A percentile compares a stretch with the other conserved stretches of the same genome.
phyloP scores from a whole-genome alignment of 1,140 invertebrate genomes.

The Drosophila eugracilis region DNA sequence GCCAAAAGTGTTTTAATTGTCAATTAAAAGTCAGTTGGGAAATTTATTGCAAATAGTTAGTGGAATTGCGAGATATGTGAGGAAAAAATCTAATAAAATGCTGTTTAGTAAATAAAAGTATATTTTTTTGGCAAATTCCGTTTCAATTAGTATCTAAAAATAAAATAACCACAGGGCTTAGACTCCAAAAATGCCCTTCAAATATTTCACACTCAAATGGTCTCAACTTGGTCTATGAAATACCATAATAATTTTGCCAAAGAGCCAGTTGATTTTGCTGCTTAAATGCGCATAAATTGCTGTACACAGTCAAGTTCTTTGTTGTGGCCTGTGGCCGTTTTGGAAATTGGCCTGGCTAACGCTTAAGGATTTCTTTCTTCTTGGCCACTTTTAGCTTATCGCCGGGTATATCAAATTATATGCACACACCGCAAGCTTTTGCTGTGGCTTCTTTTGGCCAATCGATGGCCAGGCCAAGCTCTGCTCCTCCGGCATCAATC shows the following conservation, averaged over 20 bases:
- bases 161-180: slow-evolving; percentile 4
- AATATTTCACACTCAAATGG: slow-evolving; percentile 32
- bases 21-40: slow-evolving; percentile 21
- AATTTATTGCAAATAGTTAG: slow-evolving; percentile 4
- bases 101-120: too few relatives aligned
- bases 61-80: not conserved
- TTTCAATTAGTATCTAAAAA: not conserved
- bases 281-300: slow-evolving; percentile 42
- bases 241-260: slow-evolving; percentile 32
- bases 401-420: slow-evolving; percentile 66
- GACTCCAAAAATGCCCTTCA: slow-evolving; percentile 1
- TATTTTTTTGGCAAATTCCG: too few relatives aligned
- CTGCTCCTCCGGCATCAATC: slow-evolving; percentile 32
- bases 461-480: slow-evolving; percentile 28
- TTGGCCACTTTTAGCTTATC: slow-evolving; percentile 24
- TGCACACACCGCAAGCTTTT: slow-evolving; percentile 72
- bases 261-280: slow-evolving; percentile 18
- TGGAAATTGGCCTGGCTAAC: slow-evolving; percentile 11
- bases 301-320: slow-evolving; percentile 21
- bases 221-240: not conserved
- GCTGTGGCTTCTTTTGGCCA: slow-evolving; percentile 71
- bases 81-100: not conserved
- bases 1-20: slow-evolving; percentile 42
- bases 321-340: slow-evolving; percentile 37
- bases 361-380: slow-evolving; percentile 54